These are phyloP conservation scores for Mongoloraphidia duomilia DNA, from an alignment of 2,888 invertebrate species.

Conservation along the genomic window DNA sequence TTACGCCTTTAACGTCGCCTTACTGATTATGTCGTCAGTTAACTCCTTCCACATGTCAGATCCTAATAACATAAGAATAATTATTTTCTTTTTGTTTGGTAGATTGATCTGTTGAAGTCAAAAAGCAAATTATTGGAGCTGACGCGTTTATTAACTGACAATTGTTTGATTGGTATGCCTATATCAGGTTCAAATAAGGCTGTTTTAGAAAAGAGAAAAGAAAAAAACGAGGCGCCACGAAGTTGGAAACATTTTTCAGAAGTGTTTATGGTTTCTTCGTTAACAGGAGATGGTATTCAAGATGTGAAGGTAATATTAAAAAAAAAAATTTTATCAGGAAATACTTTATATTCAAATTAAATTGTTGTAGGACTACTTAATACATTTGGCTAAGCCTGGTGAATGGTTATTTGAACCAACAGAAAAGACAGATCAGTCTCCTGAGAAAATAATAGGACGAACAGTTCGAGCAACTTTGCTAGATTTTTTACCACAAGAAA, in stretches of 20 bases:
- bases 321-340: no score
- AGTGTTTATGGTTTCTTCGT: slow-evolving; percentile 84
- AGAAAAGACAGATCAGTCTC: slow-evolving; percentile 58
- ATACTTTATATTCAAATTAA: neutral
- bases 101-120: slow-evolving; percentile 57
- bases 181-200: slow-evolving; percentile 16
- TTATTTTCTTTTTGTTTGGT: slow-evolving; percentile 15
- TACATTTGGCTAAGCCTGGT: slow-evolving; percentile 47
- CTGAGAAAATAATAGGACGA: slow-evolving; percentile 51
- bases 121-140: slow-evolving; percentile 61
- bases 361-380: slow-evolving; percentile 47
- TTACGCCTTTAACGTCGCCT: no score
- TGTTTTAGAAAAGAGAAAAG: slow-evolving; percentile 12
- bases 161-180: slow-evolving; percentile 23
- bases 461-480: slow-evolving; percentile 72
- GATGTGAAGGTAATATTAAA: slow-evolving; percentile 19
- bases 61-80: neutral
- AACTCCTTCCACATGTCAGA: no score
- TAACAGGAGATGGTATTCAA: slow-evolving; percentile 42
- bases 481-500: slow-evolving; percentile 68
- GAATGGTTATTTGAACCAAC: slow-evolving; percentile 53
- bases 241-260: slow-evolving; percentile 71
- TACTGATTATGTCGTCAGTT: no score
- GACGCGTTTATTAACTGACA: slow-evolving; percentile 51
- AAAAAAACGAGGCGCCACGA: slow-evolving; percentile 15